Percentiles rank a stretch among this genome's conserved stretches.
phyloP scores from a whole-genome alignment of 2,113 vertebrate species.

The Bambusicola thoracicus region DNA sequence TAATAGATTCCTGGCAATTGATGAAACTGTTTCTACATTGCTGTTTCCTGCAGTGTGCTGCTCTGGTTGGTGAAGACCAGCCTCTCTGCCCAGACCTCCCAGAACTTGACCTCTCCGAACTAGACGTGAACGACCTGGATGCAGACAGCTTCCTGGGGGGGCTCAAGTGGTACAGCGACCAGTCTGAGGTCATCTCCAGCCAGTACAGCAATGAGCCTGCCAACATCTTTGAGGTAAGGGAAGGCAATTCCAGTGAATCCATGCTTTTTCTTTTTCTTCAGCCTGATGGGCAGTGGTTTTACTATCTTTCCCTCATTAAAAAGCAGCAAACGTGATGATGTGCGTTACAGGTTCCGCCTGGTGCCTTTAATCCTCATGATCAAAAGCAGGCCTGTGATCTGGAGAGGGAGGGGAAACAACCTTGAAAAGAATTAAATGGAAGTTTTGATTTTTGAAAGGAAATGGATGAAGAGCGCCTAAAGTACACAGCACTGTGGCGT shows the following conservation, averaged over 20 bases:
- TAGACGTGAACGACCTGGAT: constrained; percentile 97
- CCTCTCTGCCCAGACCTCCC: constrained; percentile 98
- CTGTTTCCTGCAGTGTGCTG: constrained; percentile 88
- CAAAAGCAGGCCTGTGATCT: not conserved
- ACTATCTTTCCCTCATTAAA: not conserved
- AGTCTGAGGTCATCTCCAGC: constrained; percentile 98
- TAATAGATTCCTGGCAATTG: constrained; percentile 72
- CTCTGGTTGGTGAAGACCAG: constrained; percentile 99
- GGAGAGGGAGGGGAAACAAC: not conserved
- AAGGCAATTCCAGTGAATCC: not conserved
- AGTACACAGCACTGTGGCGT: constrained; percentile 10
- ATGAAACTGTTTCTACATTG: constrained; percentile 38
- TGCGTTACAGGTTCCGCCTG: not conserved
- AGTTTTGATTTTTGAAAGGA: constrained; percentile 15
- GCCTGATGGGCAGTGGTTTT: not conserved
- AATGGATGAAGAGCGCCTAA: not conserved
- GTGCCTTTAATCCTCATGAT: not conserved
- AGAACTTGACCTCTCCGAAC: constrained; percentile 99
- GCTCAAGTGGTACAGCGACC: constrained; percentile 99
- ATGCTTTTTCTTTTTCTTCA: not conserved
- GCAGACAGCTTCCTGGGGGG: constrained; percentile 96
- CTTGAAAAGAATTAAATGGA: constrained; percentile 3
- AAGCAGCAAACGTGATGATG: not conserved
- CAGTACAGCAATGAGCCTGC: constrained; percentile 95
- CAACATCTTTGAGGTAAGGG: constrained; percentile 96